Conservation (phyloP, 1,140 invertebrate species). For the Coptotermes formosanus region DNA sequence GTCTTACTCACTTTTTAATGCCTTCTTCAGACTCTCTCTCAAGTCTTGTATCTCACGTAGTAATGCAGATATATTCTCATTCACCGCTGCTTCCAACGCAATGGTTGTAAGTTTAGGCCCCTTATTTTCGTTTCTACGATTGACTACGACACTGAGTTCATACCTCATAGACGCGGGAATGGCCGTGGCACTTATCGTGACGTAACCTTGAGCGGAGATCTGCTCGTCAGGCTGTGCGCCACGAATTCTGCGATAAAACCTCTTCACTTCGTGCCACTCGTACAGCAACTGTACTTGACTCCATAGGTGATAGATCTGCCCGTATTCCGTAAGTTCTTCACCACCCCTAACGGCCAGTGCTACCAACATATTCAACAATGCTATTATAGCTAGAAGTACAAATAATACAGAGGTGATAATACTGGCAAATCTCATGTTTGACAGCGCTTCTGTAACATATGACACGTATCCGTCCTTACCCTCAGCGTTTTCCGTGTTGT, state of each 20-base stretch:
- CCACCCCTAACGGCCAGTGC: not conserved
- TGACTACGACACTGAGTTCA: not conserved
- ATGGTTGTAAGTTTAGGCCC: not conserved
- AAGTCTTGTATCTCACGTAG: not conserved
- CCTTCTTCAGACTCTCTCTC: not conserved
- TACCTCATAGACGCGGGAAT: not conserved
- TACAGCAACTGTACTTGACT: not conserved
- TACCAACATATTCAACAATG: constrained; percentile 8
- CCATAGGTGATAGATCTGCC: not conserved
- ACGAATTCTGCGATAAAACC: not conserved
- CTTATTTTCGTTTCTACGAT: not conserved
- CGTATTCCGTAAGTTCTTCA: not conserved
- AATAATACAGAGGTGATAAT: not conserved
- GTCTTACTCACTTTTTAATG: not conserved
- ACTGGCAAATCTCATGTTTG: not conserved
- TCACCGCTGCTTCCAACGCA: not conserved
- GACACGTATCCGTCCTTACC: not conserved
- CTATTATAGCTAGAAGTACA: not conserved
- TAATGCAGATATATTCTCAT: not conserved
- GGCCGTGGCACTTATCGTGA: not conserved
- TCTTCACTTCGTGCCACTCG: not conserved
- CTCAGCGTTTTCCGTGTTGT: not conserved
- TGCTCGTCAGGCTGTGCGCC: not conserved
- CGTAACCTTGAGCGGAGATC: not conserved
- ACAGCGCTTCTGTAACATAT: not conserved